phyloP scores from a whole-genome alignment of 2,113 vertebrate species.

The Tupaia tana region DNA sequence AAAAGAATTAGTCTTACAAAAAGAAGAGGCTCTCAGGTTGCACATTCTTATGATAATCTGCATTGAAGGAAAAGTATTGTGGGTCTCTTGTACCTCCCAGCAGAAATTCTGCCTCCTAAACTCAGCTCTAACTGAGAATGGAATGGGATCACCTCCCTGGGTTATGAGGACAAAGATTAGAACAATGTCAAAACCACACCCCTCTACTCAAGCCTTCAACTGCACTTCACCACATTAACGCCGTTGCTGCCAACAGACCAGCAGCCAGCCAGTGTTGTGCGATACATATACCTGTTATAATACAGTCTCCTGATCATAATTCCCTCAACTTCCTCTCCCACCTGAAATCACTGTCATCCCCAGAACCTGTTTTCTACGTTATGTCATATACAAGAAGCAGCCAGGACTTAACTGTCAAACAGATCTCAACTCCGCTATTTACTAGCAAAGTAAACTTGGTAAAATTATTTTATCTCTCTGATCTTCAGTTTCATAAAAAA shows the following conservation, averaged over 20 bases:
- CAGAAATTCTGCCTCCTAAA: slow-evolving; percentile 30
- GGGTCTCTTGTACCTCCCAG: not conserved
- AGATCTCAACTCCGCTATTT: not conserved
- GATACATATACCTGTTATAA: not conserved
- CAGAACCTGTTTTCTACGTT: not conserved
- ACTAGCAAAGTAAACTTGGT: not conserved
- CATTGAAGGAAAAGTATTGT: slow-evolving; percentile 36
- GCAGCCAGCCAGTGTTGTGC: too few relatives aligned
- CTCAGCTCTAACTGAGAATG: slow-evolving; percentile 30
- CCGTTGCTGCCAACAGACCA: not conserved
- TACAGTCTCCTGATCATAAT: slow-evolving; percentile 17
- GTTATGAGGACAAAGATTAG: slow-evolving; percentile 21
- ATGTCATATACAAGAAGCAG: not conserved
- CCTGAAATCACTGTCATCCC: not conserved
- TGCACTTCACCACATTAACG: not conserved
- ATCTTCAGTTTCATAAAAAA: slow-evolving; percentile 5
- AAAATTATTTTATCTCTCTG: not conserved
- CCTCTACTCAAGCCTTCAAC: slow-evolving; percentile 27
- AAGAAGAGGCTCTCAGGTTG: slow-evolving; percentile 60
- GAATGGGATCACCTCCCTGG: not conserved
- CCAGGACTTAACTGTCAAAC: not conserved
- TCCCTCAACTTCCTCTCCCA: slow-evolving; percentile 9
- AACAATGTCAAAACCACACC: slow-evolving; percentile 63
- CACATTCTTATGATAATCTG: slow-evolving; percentile 68
- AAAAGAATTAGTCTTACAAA: slow-evolving; percentile 68